These are phyloP conservation scores for Chamaetylas fuelleborni DNA, from an alignment of 2,113 vertebrate genomes.

Conservation along the genomic window DNA sequence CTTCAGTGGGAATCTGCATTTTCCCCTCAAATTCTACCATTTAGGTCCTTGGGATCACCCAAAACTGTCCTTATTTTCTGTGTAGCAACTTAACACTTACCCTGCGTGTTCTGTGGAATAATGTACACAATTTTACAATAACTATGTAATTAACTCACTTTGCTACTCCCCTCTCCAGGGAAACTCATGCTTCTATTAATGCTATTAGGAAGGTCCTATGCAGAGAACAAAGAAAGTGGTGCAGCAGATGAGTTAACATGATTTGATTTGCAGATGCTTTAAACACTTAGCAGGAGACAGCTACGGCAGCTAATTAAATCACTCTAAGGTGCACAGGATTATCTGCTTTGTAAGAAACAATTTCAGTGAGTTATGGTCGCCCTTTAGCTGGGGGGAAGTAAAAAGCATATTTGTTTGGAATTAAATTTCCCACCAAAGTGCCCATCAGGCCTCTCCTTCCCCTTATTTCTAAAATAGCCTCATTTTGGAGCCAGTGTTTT, in stretches of 20 bases:
- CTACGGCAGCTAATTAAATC: slow-evolving; percentile 79
- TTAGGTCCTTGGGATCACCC: slow-evolving; percentile 20
- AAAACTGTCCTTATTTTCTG: slow-evolving; percentile 60
- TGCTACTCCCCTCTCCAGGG: slow-evolving; percentile 66
- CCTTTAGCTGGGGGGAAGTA: slow-evolving; percentile 70
- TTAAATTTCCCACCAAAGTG: slow-evolving; percentile 74
- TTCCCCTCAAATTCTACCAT: neutral
- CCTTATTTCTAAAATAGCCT: neutral
- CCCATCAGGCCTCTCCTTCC: slow-evolving; percentile 43
- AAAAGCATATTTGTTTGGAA: slow-evolving; percentile 70
- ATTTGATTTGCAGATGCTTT: slow-evolving; percentile 84
- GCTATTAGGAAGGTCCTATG: slow-evolving; percentile 72
- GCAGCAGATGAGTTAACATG: slow-evolving; percentile 76
- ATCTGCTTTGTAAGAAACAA: slow-evolving; percentile 80
- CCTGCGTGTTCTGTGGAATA: slow-evolving; percentile 67
- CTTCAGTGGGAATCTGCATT: neutral
- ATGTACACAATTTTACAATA: slow-evolving; percentile 76
- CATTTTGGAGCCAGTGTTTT: neutral
- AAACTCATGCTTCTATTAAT: slow-evolving; percentile 67
- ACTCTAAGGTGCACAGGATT: slow-evolving; percentile 77
- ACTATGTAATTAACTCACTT: slow-evolving; percentile 77
- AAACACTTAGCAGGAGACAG: slow-evolving; percentile 83
- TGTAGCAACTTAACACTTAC: slow-evolving; percentile 63
- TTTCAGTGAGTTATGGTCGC: slow-evolving; percentile 74
- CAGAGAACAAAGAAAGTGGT: slow-evolving; percentile 71